These are phyloP conservation scores for Albula glossodonta DNA, from an alignment of 2,113 vertebrate species.

Conservation along the genomic window DNA sequence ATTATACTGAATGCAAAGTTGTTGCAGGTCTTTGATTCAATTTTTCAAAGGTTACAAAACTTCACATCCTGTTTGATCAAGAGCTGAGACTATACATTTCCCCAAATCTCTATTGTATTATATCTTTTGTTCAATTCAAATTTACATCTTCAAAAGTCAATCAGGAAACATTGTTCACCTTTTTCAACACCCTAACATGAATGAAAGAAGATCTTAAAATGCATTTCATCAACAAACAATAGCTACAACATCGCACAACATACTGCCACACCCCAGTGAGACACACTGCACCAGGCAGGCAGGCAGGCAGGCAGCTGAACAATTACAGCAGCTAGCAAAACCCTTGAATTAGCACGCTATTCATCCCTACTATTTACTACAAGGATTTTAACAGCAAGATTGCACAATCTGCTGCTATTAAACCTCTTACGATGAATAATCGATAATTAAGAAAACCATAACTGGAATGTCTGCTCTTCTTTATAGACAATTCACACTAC, in stretches of 20 bases:
- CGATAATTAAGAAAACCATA: background rate
- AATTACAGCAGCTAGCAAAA: background rate
- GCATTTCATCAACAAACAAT: background rate
- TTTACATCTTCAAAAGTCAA: background rate
- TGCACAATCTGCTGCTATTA: background rate
- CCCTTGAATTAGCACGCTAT: background rate
- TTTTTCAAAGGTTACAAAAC: background rate
- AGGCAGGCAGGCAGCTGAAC: background rate
- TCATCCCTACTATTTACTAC: background rate
- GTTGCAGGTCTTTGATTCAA: background rate
- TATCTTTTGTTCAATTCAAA: background rate
- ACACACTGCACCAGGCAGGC: background rate
- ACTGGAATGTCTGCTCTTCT: background rate
- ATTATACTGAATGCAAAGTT: background rate
- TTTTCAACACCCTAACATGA: background rate
- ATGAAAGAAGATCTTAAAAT: background rate
- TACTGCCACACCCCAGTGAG: background rate
- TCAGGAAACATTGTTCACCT: background rate
- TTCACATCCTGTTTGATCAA: background rate
- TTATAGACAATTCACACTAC: background rate
- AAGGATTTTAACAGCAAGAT: background rate
- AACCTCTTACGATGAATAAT: background rate
- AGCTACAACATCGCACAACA: background rate
- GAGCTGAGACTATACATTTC: background rate
- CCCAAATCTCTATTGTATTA: background rate